Percentiles rank a stretch among this genome's conserved stretches.
These are phyloP conservation scores for Euphonia xanthogaster DNA, from an alignment of 2,797 vertebrate species.

Conservation along the genomic window DNA sequence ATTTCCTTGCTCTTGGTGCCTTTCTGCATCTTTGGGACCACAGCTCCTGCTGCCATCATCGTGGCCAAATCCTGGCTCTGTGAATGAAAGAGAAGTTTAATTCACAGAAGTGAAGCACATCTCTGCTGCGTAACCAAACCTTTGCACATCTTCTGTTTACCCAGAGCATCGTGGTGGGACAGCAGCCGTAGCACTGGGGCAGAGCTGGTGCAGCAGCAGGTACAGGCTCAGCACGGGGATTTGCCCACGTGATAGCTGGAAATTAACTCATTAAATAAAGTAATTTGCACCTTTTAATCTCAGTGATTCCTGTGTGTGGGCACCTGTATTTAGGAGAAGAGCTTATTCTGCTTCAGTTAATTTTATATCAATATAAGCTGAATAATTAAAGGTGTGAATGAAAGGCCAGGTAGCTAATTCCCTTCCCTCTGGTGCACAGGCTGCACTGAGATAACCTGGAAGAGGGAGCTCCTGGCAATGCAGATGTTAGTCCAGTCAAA, in stretches of 20 bases:
- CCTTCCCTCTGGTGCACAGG: background rate
- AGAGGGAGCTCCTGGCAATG: background rate
- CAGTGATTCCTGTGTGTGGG: background rate
- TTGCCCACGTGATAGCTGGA: background rate
- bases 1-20: background rate
- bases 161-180: rapidly evolving
- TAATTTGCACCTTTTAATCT: background rate
- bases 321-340: background rate
- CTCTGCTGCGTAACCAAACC: background rate
- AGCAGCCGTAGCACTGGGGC: rapidly evolving
- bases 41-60: background rate
- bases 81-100: background rate
- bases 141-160: background rate
- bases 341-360: slow-evolving; percentile 33
- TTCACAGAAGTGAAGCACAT: background rate
- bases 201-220: background rate
- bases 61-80: background rate
- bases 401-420: background rate
- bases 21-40: background rate
- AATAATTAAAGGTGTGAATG: slow-evolving; percentile 42
- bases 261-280: background rate
- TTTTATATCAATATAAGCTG: slow-evolving; percentile 6
- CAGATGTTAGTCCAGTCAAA: background rate
- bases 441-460: background rate
- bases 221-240: background rate